Conservation (phyloP, 2,797 vertebrate genomes). For the Okamejei kenojei region DNA sequence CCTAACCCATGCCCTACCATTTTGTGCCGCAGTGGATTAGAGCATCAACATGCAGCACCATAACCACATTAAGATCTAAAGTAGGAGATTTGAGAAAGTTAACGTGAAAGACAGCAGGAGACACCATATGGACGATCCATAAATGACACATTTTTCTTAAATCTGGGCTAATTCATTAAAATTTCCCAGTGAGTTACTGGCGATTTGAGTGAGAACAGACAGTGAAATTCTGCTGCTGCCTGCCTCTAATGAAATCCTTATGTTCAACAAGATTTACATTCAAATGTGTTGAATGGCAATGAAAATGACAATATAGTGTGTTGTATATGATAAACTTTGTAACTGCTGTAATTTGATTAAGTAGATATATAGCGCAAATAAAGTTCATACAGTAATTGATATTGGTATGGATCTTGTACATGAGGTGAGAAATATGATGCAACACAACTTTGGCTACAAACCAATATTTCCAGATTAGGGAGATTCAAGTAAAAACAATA, state of each 20-base stretch:
- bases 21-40: neutral
- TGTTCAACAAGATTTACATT: constrained; percentile 7
- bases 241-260: constrained; percentile 31
- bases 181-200: constrained; percentile 11
- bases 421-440: neutral
- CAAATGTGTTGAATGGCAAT: constrained; percentile 11
- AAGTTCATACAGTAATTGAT: neutral
- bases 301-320: neutral
- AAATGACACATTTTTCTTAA: constrained; percentile 34
- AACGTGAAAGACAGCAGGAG: constrained; percentile 11
- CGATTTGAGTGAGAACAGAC: neutral
- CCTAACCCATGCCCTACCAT: constrained; percentile 21
- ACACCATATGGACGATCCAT: constrained; percentile 26
- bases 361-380: neutral
- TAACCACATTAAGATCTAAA: neutral
- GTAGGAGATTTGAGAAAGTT: constrained; percentile 1
- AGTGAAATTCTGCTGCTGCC: constrained; percentile 25
- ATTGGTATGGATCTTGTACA: neutral
- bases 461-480: neutral
- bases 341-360: neutral
- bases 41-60: neutral
- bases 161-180: constrained; percentile 16
- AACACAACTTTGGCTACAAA: neutral
- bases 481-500: neutral
- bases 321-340: neutral